Conservation (phyloP, 2,113 vertebrate genomes). For the Perca flavescens region DNA sequence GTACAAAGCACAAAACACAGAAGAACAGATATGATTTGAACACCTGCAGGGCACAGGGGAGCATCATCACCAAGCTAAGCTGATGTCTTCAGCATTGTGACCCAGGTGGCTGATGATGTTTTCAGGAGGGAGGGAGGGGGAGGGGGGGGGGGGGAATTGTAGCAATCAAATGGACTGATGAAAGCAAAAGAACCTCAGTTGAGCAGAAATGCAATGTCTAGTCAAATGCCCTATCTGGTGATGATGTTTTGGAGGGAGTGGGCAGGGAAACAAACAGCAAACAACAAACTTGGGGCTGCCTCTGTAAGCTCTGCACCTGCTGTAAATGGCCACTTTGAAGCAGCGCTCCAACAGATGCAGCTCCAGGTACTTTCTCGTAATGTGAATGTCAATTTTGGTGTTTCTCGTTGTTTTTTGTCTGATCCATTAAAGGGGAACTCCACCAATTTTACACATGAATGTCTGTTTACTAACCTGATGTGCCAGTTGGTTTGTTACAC, state of each 20-base stretch:
- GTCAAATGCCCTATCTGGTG: constrained; percentile 30
- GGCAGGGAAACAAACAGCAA: constrained; percentile 14
- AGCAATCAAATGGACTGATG: constrained; percentile 59
- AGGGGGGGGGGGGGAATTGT: constrained; percentile 22
- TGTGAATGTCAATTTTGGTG: neutral
- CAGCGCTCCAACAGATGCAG: neutral
- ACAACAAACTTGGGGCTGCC: neutral
- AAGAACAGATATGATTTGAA: constrained; percentile 55
- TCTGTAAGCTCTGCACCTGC: constrained; percentile 23
- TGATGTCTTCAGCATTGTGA: constrained; percentile 45
- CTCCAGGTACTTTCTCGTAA: neutral
- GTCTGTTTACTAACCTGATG: no score
- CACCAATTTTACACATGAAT: no score
- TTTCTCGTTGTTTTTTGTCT: neutral
- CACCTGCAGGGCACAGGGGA: constrained; percentile 39
- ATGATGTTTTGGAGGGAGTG: constrained; percentile 37
- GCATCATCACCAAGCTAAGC: constrained; percentile 15
- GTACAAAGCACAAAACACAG: constrained; percentile 23
- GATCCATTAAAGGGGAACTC: neutral
- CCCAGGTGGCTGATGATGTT: constrained; percentile 58
- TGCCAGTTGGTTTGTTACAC: no score
- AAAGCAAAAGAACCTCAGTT: constrained; percentile 37
- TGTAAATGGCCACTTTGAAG: constrained; percentile 32
- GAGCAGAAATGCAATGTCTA: constrained; percentile 43
- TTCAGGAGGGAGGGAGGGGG: neutral